phyloP scores from a whole-genome alignment of 2,113 vertebrate genomes.

The Prietella phreatophila region DNA sequence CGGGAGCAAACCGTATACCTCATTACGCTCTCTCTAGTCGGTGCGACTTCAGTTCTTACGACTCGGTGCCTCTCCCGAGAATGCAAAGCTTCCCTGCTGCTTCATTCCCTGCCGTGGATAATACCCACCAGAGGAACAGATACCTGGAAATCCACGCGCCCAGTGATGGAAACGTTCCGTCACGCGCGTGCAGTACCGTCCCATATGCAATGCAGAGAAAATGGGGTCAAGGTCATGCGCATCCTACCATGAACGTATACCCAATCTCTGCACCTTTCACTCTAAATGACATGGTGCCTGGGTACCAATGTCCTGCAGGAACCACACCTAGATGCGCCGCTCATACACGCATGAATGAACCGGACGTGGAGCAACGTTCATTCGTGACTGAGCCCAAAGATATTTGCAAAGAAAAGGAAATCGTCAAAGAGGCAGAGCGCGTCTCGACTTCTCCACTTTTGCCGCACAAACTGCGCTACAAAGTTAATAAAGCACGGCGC shows the following conservation, averaged over 20 bases:
- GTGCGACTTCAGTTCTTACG: slow-evolving; percentile 19
- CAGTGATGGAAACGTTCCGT: neutral
- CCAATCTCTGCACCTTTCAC: neutral
- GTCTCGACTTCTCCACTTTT: slow-evolving; percentile 26
- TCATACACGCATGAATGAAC: neutral
- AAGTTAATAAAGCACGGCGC: slow-evolving; percentile 25
- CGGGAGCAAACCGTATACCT: neutral
- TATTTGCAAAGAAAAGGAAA: neutral
- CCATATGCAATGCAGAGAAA: slow-evolving; percentile 5
- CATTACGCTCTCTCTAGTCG: neutral
- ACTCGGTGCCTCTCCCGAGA: neutral
- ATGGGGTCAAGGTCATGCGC: neutral
- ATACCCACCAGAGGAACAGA: neutral
- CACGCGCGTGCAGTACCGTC: neutral
- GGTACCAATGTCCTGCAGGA: neutral
- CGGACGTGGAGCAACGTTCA: neutral
- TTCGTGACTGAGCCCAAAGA: neutral
- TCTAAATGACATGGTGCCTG: neutral
- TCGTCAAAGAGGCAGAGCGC: neutral
- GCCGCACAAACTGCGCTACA: slow-evolving; percentile 62
- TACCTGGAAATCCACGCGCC: neutral
- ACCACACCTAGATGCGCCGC: too few relatives aligned
- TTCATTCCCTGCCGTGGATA: slow-evolving; percentile 3
- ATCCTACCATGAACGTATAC: neutral
- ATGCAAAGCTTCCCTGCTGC: neutral